Percentiles rank a stretch among this genome's conserved stretches.
Evolutionary conservation across 2,113 vertebrate species (phyloP).

Genomic region (Carettochelys insculpta): DNA sequence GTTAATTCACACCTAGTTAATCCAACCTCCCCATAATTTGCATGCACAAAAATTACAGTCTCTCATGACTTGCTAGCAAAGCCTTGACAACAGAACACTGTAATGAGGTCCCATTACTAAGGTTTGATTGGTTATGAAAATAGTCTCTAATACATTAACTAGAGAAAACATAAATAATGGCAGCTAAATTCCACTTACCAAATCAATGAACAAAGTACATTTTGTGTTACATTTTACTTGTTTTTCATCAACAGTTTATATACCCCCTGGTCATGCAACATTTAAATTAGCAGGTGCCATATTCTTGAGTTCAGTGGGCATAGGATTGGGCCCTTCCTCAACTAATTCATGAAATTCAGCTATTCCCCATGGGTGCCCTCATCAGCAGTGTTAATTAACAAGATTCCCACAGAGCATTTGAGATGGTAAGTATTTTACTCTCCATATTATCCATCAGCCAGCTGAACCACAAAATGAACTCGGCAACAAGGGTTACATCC

Average conservation of each 20-base stretch:
- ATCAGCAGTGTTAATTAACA: background rate
- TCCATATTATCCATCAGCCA: background rate
- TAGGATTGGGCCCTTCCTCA: constrained; percentile 55
- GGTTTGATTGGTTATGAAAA: constrained; percentile 64
- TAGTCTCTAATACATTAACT: constrained; percentile 48
- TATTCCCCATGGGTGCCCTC: constrained; percentile 54
- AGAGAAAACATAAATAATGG: background rate
- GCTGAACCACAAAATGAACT: background rate
- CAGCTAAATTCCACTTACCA: background rate
- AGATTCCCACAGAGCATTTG: background rate
- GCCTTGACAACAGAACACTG: constrained; percentile 55
- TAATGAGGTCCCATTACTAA: constrained; percentile 42
- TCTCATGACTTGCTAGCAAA: constrained; percentile 36
- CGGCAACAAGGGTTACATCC: background rate
- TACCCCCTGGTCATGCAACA: background rate
- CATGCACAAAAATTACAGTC: constrained; percentile 30
- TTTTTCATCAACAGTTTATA: constrained; percentile 20
- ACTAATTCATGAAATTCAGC: constrained; percentile 65
- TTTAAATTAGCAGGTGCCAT: constrained; percentile 56
- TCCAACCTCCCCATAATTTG: constrained; percentile 34
- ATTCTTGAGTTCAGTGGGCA: constrained; percentile 38
- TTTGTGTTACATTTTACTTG: background rate
- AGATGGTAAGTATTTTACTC: background rate
- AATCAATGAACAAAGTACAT: background rate
- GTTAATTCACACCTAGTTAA: constrained; percentile 51